Evolutionary conservation across 1,140 invertebrate genomes (phyloP).

Genomic region (Dendrolimus punctatus): DNA sequence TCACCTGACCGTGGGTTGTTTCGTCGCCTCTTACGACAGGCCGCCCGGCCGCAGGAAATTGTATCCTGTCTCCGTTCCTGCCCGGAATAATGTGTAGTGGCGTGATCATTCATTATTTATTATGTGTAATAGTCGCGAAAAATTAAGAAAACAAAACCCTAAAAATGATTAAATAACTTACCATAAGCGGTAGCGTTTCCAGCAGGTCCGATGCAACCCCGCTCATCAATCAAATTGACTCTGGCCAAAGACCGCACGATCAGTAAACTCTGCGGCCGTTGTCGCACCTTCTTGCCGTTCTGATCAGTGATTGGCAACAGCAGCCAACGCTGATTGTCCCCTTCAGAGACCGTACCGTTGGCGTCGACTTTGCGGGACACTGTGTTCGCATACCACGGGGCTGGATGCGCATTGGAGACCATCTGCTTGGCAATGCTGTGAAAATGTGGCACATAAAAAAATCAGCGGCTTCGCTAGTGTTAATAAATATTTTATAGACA

Average conservation of each 20-base stretch:
- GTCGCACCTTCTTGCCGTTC: slow-evolving; percentile 13
- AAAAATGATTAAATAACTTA: slow-evolving; percentile 14
- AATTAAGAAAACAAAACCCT: too few species aligned
- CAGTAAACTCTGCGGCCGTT: slow-evolving; percentile 14
- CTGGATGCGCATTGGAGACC: slow-evolving; percentile 43
- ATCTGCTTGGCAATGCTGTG: slow-evolving; percentile 55
- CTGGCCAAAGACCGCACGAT: slow-evolving; percentile 46
- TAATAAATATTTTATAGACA: too few species aligned
- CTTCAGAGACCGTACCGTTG: slow-evolving; percentile 28
- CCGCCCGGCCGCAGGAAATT: too few species aligned
- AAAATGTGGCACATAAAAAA: slow-evolving; percentile 5
- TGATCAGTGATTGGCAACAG: slow-evolving; percentile 36
- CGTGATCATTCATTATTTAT: too few species aligned
- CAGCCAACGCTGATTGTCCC: slow-evolving; percentile 31
- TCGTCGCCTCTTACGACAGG: too few species aligned
- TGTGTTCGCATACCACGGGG: slow-evolving; percentile 48
- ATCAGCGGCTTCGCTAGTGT: neutral
- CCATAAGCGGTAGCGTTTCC: slow-evolving; percentile 57
- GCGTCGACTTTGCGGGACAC: slow-evolving; percentile 27
- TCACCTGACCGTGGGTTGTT: too few species aligned
- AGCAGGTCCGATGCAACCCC: slow-evolving; percentile 45
- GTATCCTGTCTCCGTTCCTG: too few species aligned
- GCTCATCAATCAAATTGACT: slow-evolving; percentile 50
- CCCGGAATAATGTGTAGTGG: too few species aligned
- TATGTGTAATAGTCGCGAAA: too few species aligned